Percentiles rank a stretch among this genome's conserved stretches.
These are phyloP conservation scores for Smutsia temminckii DNA, from an alignment of 2,797 vertebrate species.

Conservation along the genomic window DNA sequence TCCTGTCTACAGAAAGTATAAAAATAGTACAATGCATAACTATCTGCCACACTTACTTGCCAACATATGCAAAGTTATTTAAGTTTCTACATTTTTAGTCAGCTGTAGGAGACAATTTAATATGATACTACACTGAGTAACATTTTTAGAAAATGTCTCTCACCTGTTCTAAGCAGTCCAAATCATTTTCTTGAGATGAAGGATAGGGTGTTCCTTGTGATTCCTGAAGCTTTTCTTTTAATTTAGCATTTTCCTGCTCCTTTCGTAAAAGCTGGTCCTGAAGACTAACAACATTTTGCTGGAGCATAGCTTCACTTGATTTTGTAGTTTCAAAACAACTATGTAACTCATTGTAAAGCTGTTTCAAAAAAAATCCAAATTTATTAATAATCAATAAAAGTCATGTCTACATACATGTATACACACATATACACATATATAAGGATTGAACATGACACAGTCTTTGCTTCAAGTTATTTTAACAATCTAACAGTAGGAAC, in stretches of 20 bases:
- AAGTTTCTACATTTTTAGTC: constrained; percentile 31
- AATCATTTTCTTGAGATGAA: constrained; percentile 83
- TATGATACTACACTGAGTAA: background rate
- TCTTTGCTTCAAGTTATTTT: background rate
- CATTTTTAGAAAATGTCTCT: constrained; percentile 73
- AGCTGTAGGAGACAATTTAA: background rate
- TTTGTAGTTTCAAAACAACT: constrained; percentile 91
- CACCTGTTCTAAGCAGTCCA: constrained; percentile 84
- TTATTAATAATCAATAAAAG: constrained; percentile 49
- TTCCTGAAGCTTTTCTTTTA: constrained; percentile 88
- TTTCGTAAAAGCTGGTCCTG: constrained; percentile 88
- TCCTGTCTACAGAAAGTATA: background rate
- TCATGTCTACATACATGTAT: background rate
- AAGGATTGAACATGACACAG: background rate
- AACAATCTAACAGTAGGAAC: background rate
- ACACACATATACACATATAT: background rate
- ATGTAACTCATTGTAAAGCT: constrained; percentile 94
- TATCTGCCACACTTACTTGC: background rate
- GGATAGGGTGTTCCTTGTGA: constrained; percentile 60
- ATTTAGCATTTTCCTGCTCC: constrained; percentile 88
- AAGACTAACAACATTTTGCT: constrained; percentile 87
- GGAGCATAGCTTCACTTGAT: constrained; percentile 89
- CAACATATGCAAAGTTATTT: background rate
- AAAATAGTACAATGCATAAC: constrained; percentile 8
- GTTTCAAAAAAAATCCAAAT: constrained; percentile 70